phyloP scores from a whole-genome alignment of 1,140 invertebrate species.

The Drosophila guanche region DNA sequence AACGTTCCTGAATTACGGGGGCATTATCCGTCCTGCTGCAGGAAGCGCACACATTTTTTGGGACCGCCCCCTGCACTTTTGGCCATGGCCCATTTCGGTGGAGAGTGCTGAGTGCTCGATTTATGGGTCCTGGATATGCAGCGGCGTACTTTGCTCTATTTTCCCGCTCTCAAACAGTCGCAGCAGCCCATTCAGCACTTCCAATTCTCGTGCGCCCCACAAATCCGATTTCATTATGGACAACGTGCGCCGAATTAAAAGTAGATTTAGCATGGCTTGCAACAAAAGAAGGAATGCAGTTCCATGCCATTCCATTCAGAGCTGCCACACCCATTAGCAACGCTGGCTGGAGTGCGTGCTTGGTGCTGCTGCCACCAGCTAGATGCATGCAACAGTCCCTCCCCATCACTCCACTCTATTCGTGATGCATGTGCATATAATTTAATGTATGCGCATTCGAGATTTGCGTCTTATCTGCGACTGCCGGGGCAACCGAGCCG shows the following conservation, averaged over 20 bases:
- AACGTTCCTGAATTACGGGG: constrained; percentile 54
- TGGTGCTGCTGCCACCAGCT: too few species aligned
- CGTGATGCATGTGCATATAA: constrained; percentile 32
- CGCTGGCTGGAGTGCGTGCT: constrained; percentile 25
- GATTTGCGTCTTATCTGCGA: constrained; percentile 44
- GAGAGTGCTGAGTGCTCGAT: constrained; percentile 57
- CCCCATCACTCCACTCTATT: too few species aligned
- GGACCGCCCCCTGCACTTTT: constrained; percentile 2
- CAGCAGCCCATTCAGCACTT: constrained; percentile 1
- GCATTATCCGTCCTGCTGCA: constrained; percentile 12
- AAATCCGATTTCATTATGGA: constrained; percentile 80
- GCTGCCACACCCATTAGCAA: constrained; percentile 54
- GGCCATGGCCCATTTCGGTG: constrained; percentile 30
- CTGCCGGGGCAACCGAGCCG: neutral
- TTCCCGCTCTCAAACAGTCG: neutral
- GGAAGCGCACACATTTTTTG: constrained; percentile 3
- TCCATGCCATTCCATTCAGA: constrained; percentile 33
- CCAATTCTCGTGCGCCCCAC: constrained; percentile 39
- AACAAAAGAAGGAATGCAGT: constrained; percentile 49
- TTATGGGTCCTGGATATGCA: constrained; percentile 34
- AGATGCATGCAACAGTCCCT: constrained; percentile 8
- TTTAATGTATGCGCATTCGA: constrained; percentile 56
- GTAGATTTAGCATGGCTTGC: constrained; percentile 57
- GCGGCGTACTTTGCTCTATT: neutral
- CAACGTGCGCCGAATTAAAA: constrained; percentile 76